Base-by-base conservation (phyloP, 1,140 invertebrate species). In the Zaprionus nigranus region DNA sequence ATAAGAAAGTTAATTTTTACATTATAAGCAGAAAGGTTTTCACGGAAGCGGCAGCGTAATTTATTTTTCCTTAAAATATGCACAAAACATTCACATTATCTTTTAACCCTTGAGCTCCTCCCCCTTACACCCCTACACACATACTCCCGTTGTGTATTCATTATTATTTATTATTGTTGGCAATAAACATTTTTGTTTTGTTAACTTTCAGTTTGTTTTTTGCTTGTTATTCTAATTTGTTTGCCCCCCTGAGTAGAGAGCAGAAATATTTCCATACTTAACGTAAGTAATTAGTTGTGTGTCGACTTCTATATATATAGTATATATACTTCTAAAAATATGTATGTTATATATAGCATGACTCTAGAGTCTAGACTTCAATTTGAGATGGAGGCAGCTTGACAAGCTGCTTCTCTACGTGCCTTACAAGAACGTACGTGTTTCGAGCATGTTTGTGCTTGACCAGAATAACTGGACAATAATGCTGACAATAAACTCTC, bases 401-500 rank as follows among this genome's bases (percentile, higher is more conserved):
- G 40, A 46, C 9, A 6, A 46, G 40, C 40, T 17, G 15, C 43
- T 46, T 1, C 40, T 46, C n/a, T 13, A 53, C 24, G 51, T 53
- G 51, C 51, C 51, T 53, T 53, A 53, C 4, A 53, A 53, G 7
- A 46, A 46, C 40, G 56, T 58, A 13, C 20, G 56, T 58, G 34
- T 58, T 58, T 58, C 56, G 30, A 58, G 53, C n/a, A 9, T 69
- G n/a, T 5, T 36, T 11, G 40, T 67, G 65, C 28, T 58, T 36
- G 54, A 54, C 17, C 22, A 34, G 15, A 40, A 57, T 36, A 30
- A 72, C 13, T 51, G 51, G n/a, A 54, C 30, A 53, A 66, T 46
- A 69, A 69, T 24, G 67, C 30, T 73, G 71, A 74, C 71, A 68
- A 74, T 74, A 74, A 68, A 46, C 36, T 49, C 40, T 56, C 11